Conservation (phyloP, 1,140 invertebrate genomes). For the Lutraria rhynchaena region DNA sequence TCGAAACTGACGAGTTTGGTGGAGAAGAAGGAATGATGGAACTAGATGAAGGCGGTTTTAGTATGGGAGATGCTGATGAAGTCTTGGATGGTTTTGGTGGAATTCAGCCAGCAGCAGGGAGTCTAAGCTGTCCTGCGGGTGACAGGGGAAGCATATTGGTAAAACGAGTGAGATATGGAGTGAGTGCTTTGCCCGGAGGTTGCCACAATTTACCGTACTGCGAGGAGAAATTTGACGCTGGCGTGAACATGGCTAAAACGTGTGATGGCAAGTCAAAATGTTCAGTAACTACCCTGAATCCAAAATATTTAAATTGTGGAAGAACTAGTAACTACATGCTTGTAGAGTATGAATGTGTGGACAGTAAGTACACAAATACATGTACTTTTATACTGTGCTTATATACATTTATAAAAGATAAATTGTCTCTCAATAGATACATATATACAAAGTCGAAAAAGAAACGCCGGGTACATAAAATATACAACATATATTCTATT, state of each 20-base stretch:
- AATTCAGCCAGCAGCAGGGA: slow-evolving; percentile 4
- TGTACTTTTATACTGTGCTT: no score
- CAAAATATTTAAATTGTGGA: slow-evolving; percentile 41
- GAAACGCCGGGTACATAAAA: no score
- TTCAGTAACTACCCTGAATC: slow-evolving; percentile 8
- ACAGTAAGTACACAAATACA: slow-evolving; percentile 43
- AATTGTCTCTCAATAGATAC: no score
- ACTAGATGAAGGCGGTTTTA: slow-evolving; percentile 2
- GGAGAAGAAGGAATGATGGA: not conserved
- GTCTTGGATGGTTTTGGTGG: not conserved
- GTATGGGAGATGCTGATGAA: not conserved
- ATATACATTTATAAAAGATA: no score
- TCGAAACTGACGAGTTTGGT: slow-evolving; percentile 26
- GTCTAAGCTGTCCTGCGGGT: slow-evolving; percentile 32
- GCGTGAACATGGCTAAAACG: slow-evolving; percentile 15
- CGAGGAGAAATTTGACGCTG: slow-evolving; percentile 37
- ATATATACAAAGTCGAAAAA: no score
- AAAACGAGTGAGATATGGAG: slow-evolving; percentile 40
- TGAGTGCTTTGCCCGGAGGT: slow-evolving; percentile 6
- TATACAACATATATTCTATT: no score
- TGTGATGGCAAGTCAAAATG: slow-evolving; percentile 41
- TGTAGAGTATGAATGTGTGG: slow-evolving; percentile 55
- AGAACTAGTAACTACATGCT: slow-evolving; percentile 46
- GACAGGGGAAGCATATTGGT: slow-evolving; percentile 45
- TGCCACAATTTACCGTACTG: slow-evolving; percentile 34